phyloP scores from a whole-genome alignment of 2,888 invertebrate genomes.

The Pyrrhopygopsis socrates region DNA sequence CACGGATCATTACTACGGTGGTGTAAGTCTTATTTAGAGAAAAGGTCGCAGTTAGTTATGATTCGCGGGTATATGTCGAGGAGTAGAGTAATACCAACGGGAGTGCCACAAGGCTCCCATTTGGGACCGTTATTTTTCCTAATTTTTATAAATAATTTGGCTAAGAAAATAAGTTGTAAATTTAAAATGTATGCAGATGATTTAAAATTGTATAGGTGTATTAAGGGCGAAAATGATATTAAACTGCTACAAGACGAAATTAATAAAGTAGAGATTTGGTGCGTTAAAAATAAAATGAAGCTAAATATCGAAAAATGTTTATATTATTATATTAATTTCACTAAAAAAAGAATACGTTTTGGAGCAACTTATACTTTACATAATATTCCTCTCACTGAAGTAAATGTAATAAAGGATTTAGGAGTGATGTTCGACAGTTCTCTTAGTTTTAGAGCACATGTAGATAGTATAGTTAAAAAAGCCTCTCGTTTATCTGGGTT shows the following conservation, averaged over 20 bases:
- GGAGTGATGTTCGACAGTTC: neutral
- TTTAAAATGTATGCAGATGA: constrained; percentile 26
- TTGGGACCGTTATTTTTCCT: constrained; percentile 21
- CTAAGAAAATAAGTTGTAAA: neutral
- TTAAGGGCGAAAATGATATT: neutral
- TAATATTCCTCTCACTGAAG: neutral
- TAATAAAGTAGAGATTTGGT: neutral
- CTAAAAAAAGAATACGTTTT: neutral
- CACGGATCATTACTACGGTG: neutral
- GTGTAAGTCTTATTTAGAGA: neutral
- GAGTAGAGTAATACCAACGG: neutral
- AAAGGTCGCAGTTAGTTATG: neutral
- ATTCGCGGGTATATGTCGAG: neutral
- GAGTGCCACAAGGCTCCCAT: constrained; percentile 26
- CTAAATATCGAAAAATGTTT: neutral
- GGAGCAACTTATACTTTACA: neutral
- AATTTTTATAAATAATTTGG: constrained; percentile 39
- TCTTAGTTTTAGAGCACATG: neutral
- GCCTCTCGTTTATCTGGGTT: neutral
- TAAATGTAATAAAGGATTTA: neutral
- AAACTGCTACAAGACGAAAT: neutral
- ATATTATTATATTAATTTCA: neutral
- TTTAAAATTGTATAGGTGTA: neutral
- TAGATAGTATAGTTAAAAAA: neutral
- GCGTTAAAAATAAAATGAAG: neutral